Evolutionary conservation across 2,888 invertebrate species (phyloP).

Genomic region (Amphipoea oculea): DNA sequence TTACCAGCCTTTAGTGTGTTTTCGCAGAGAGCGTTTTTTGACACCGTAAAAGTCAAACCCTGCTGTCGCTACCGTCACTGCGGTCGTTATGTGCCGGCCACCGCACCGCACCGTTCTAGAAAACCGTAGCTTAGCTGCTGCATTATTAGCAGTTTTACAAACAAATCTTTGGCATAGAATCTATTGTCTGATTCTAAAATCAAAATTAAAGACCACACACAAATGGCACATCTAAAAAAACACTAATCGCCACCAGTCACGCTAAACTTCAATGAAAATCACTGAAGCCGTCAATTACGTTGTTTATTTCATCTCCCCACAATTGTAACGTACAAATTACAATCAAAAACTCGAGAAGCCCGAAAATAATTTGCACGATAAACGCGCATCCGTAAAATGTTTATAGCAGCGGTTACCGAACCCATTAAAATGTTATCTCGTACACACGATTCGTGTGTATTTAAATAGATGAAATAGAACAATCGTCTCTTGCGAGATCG

Average conservation of each 20-base stretch:
- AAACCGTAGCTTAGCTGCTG: neutral
- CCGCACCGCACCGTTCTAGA: too few species aligned
- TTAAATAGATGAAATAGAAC: slow-evolving; percentile 54
- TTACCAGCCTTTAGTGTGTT: neutral
- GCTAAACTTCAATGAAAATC: slow-evolving; percentile 52
- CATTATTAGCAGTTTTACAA: slow-evolving; percentile 1
- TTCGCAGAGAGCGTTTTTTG: neutral
- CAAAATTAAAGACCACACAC: neutral
- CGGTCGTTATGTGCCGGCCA: neutral
- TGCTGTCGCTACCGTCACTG: neutral
- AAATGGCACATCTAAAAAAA: slow-evolving; percentile 18
- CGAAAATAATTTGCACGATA: slow-evolving; percentile 46
- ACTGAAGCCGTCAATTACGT: slow-evolving; percentile 32
- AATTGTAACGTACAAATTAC: slow-evolving; percentile 27
- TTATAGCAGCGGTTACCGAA: slow-evolving; percentile 55
- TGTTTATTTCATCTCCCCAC: slow-evolving; percentile 35
- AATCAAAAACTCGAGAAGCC: slow-evolving; percentile 31
- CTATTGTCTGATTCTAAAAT: neutral
- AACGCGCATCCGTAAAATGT: slow-evolving; percentile 48
- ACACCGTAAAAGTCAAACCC: too few species aligned
- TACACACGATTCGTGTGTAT: slow-evolving; percentile 43
- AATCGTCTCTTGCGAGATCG: slow-evolving; percentile 57
- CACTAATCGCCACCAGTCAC: slow-evolving; percentile 32
- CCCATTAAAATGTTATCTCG: slow-evolving; percentile 57
- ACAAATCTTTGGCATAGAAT: neutral